Percentiles rank a stretch among this genome's conserved stretches.
Evolutionary conservation across 1,140 invertebrate species (phyloP).

Genomic region (Drosophila arawakana): DNA sequence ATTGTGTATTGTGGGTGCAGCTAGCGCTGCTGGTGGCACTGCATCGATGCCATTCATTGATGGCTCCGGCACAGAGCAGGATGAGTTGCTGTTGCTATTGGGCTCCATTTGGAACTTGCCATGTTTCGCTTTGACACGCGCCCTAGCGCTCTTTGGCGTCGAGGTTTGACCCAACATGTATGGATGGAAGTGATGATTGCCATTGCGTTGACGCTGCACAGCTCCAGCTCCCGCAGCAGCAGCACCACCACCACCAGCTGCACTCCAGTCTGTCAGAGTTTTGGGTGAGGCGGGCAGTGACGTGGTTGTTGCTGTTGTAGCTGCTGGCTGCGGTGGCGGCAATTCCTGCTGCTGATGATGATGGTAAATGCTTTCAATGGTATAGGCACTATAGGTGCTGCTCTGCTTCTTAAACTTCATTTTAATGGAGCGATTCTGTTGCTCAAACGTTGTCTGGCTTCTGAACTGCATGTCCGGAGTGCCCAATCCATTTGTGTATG

Average conservation of each 20-base stretch:
- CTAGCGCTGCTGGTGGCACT: neutral
- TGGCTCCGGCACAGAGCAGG: constrained; percentile 59
- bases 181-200: constrained; percentile 72
- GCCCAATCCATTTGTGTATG: constrained; percentile 50
- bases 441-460: constrained; percentile 65
- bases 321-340: constrained; percentile 27
- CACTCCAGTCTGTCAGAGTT: constrained; percentile 25
- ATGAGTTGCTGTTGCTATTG: constrained; percentile 77
- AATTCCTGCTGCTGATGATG: constrained; percentile 66
- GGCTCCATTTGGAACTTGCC: constrained; percentile 63
- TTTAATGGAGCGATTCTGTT: constrained; percentile 80
- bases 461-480: constrained; percentile 50
- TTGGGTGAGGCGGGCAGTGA: constrained; percentile 47
- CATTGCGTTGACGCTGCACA: constrained; percentile 64
- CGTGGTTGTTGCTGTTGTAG: neutral
- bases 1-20: constrained; percentile 41
- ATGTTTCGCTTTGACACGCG: constrained; percentile 64
- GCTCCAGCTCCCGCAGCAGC: neutral
- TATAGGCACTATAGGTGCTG: constrained; percentile 77
- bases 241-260: neutral
- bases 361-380: constrained; percentile 76
- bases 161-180: constrained; percentile 77
- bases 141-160: constrained; percentile 72
- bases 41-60: constrained; percentile 22
- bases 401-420: constrained; percentile 82